Conservation (phyloP, 2,113 vertebrate genomes). For the Hassar affinis region DNA sequence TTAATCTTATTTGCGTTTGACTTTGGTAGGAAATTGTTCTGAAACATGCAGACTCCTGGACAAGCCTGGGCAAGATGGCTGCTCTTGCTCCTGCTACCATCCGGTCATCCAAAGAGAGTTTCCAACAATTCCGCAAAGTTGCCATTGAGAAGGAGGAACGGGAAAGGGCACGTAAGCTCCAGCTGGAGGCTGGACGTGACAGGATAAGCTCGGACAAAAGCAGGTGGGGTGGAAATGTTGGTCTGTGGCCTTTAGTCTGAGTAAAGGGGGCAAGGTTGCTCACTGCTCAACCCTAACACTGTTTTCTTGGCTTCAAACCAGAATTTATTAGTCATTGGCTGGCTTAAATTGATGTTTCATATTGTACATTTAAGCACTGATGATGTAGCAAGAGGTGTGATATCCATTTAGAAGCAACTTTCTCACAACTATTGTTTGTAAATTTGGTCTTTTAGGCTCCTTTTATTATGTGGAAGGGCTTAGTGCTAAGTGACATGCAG, state of each 20-base stretch:
- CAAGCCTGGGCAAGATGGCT: constrained; percentile 74
- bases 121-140: constrained; percentile 83
- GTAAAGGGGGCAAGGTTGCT: background rate
- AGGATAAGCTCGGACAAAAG: constrained; percentile 56
- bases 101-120: constrained; percentile 83
- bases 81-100: constrained; percentile 61
- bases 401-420: background rate
- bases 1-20: background rate
- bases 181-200: constrained; percentile 60
- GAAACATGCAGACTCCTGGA: constrained; percentile 85
- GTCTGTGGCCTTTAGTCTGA: background rate
- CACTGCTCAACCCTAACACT: background rate
- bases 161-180: constrained; percentile 69
- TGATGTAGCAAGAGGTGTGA: background rate
- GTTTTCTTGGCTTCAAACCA: background rate
- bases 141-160: constrained; percentile 81
- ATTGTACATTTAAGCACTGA: background rate
- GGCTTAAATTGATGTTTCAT: background rate
- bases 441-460: background rate
- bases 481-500: background rate
- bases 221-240: constrained; percentile 54
- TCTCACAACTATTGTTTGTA: background rate
- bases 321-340: background rate
- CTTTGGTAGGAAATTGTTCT: constrained; percentile 74
- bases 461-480: background rate